Evolutionary conservation across 2,797 vertebrate genomes (phyloP).

Genomic region (Kryptolebias ocellatus): DNA sequence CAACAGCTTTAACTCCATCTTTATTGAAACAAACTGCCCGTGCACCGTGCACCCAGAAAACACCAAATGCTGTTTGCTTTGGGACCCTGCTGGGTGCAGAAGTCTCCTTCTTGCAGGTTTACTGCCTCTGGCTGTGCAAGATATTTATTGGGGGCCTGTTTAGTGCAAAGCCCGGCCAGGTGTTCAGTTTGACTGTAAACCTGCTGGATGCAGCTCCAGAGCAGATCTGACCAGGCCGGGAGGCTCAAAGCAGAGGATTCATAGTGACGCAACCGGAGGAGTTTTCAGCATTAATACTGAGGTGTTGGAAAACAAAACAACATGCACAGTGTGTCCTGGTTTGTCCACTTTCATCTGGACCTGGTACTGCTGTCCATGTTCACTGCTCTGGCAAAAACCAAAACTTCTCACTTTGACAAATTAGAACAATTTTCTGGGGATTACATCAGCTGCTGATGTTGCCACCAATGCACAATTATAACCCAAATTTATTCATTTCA

Average conservation of each 20-base stretch:
- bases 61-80: constrained; percentile 79
- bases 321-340: too few relatives aligned
- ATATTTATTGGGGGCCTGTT: constrained; percentile 82
- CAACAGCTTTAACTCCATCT: constrained; percentile 55
- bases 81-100: constrained; percentile 72
- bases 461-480: constrained; percentile 60
- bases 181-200: constrained; percentile 63
- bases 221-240: constrained; percentile 37
- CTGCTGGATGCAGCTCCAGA: constrained; percentile 45
- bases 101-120: constrained; percentile 71
- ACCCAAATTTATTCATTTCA: constrained; percentile 30
- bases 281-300: constrained; percentile 29
- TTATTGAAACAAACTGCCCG: constrained; percentile 69
- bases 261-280: too few relatives aligned
- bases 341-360: constrained; percentile 49
- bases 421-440: constrained; percentile 76
- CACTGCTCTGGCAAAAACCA: constrained; percentile 59
- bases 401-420: constrained; percentile 81
- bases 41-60: constrained; percentile 47
- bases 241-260: constrained; percentile 25
- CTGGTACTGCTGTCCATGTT: constrained; percentile 57
- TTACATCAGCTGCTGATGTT: constrained; percentile 74
- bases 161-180: constrained; percentile 66
- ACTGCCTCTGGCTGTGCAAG: constrained; percentile 78
- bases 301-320: constrained; percentile 1